Evolutionary conservation across 2,797 vertebrate species (phyloP), one percentile per base, ranked within the genome.

Genomic region (Hyperoplus lanceolatus): DNA sequence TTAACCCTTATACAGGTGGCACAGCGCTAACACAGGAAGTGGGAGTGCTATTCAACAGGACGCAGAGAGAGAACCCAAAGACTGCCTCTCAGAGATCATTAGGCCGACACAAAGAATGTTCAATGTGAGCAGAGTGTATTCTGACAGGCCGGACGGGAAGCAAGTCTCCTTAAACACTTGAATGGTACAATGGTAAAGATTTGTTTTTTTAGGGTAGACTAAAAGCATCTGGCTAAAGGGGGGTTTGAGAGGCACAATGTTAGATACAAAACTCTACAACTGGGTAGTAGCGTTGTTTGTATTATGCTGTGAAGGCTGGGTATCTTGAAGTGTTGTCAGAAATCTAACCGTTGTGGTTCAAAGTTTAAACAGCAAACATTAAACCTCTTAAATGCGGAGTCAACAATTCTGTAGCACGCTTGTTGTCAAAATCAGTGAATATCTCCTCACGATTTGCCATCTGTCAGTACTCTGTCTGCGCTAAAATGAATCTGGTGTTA

Each of bases 1-100:
- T 87, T 91, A 90, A 90, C 88, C 89, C 86, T 29, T 68, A 57
- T 89, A 91, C 87, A 93, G 91, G 92, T 92, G 92, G 83, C 82
- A 66, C 51, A 67, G 77, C 50, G 42, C 48, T 75, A 77, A 84
- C 68, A 88, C 85, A 91, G 85, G 84, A 87, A 85, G 84, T 80
- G 50, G 49, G 65, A 62, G 59, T 3, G 66, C 82, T 71, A 70
- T 86, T 89, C 70, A 87, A 29, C 46, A 61, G 50, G 38, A 58
- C 9, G 11, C 58, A 16, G 8, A 46, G 53, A 75, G 65, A 77
- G 62, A 79, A 75, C 43, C 61, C 62, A 45, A 82, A 83, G 82
- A 75, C 55, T 68, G 60, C 70, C 83, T 77, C 82, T 85, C 55
- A 46, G 60, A 83, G 84, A 89, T 83, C 64, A 71, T 82, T 73